A percentile compares a stretch with the other conserved stretches of the same genome.
These are phyloP conservation scores for Peromyscus aztecus DNA, from an alignment of 2,797 vertebrate genomes.

Conservation along the genomic window DNA sequence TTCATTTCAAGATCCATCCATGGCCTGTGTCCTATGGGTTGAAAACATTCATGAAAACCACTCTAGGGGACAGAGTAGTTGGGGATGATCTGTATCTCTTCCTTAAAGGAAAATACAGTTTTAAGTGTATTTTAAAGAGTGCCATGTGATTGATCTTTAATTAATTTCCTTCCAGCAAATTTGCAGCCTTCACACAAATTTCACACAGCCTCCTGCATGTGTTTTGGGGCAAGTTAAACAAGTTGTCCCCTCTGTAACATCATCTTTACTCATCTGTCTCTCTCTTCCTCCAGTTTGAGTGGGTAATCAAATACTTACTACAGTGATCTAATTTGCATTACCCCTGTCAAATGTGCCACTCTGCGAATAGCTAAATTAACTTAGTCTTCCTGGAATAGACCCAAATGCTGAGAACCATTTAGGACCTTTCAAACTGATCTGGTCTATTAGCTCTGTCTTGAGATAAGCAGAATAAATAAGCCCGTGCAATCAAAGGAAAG, in stretches of 20 bases:
- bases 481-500: conserved; percentile 75
- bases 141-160: conserved; percentile 9
- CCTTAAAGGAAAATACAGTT: conserved; percentile 30
- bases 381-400: conserved; percentile 69
- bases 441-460: conserved; percentile 71
- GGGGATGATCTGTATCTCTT: not conserved
- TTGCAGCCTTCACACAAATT: not conserved
- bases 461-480: conserved; percentile 74
- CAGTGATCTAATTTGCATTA: conserved; percentile 69
- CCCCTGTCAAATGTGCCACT: conserved; percentile 69
- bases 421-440: conserved; percentile 71
- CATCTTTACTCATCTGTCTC: conserved; percentile 5
- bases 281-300: conserved; percentile 14
- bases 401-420: conserved; percentile 72
- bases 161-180: not conserved
- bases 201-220: not conserved
- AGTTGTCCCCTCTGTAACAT: not conserved
- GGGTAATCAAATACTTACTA: conserved; percentile 53
- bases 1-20: conserved; percentile 26
- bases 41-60: not conserved
- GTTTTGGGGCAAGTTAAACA: not conserved
- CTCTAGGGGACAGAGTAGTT: not conserved
- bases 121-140: not conserved
- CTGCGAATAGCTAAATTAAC: conserved; percentile 75
- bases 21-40: not conserved